These are phyloP conservation scores for Xylocampa areola DNA, from an alignment of 2,888 invertebrate genomes.

Conservation along the genomic window DNA sequence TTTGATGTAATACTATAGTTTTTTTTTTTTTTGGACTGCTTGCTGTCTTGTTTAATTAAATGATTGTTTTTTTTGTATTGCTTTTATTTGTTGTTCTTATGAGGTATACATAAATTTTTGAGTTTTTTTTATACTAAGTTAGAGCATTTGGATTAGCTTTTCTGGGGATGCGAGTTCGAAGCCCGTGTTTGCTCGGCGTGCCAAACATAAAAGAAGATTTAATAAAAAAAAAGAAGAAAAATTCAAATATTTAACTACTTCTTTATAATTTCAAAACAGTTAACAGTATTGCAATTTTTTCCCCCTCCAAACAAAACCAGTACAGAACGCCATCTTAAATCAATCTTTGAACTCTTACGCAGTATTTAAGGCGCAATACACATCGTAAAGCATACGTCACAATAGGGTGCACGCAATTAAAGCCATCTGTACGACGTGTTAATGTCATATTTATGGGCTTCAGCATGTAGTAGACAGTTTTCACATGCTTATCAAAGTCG, in stretches of 20 bases:
- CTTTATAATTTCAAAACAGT: not conserved
- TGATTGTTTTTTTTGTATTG: slow-evolving; percentile 37
- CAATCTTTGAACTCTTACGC: slow-evolving; percentile 28
- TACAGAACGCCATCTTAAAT: slow-evolving; percentile 40
- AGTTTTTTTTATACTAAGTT: no score
- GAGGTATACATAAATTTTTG: no score
- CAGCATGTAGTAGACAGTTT: slow-evolving; percentile 80
- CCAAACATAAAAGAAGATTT: no score
- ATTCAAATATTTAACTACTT: no score
- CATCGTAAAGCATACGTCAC: slow-evolving; percentile 74
- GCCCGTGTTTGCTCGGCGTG: no score
- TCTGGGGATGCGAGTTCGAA: no score
- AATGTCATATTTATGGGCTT: slow-evolving; percentile 88
- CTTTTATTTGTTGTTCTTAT: not conserved
- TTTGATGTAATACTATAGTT: slow-evolving; percentile 59
- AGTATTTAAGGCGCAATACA: slow-evolving; percentile 56
- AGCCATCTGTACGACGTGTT: slow-evolving; percentile 83
- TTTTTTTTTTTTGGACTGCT: slow-evolving; percentile 40
- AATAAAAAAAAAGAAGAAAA: no score
- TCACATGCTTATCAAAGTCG: slow-evolving; percentile 82
- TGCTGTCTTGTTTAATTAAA: slow-evolving; percentile 63
- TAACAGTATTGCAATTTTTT: not conserved
- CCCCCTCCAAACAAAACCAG: slow-evolving; percentile 1
- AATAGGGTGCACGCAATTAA: slow-evolving; percentile 78
- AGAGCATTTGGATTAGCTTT: no score